Evolutionary conservation across 2,113 vertebrate genomes (phyloP).

Genomic region (Microtus oregoni): DNA sequence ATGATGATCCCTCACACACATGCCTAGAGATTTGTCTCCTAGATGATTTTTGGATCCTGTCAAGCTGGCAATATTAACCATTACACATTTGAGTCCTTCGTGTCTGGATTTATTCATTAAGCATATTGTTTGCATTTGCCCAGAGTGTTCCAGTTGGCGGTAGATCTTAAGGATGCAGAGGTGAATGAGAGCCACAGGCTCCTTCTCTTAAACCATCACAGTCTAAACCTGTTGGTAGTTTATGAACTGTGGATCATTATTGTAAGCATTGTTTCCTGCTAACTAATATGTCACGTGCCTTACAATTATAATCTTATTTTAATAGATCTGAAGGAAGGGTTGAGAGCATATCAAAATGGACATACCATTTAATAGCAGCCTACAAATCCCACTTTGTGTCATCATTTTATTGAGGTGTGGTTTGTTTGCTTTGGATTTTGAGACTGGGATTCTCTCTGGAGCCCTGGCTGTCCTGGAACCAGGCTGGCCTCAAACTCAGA

Average conservation of each 20-base stretch:
- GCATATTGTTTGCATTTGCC: not conserved
- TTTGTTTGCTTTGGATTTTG: not conserved
- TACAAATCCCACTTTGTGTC: conserved; percentile 6
- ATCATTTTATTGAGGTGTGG: not conserved
- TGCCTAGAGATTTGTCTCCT: not conserved
- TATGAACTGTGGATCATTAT: not conserved
- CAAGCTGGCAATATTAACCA: not conserved
- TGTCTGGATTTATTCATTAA: not conserved
- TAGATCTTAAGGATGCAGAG: not conserved
- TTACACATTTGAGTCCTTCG: not conserved
- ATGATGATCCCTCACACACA: not conserved
- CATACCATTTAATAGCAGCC: not conserved
- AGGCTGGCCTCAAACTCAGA: not conserved
- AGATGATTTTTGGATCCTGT: not conserved
- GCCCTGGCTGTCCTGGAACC: not conserved
- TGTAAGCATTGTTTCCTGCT: not conserved
- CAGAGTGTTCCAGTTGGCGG: not conserved
- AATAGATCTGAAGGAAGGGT: not conserved
- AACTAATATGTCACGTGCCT: not conserved
- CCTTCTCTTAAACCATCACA: not conserved
- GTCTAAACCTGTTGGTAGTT: not conserved
- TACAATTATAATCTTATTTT: not conserved
- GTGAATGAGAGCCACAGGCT: not conserved
- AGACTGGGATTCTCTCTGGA: not conserved
- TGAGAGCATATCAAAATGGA: not conserved